phyloP scores from a whole-genome alignment of 2,113 vertebrate species.

The Myrmecophaga tridactyla region DNA sequence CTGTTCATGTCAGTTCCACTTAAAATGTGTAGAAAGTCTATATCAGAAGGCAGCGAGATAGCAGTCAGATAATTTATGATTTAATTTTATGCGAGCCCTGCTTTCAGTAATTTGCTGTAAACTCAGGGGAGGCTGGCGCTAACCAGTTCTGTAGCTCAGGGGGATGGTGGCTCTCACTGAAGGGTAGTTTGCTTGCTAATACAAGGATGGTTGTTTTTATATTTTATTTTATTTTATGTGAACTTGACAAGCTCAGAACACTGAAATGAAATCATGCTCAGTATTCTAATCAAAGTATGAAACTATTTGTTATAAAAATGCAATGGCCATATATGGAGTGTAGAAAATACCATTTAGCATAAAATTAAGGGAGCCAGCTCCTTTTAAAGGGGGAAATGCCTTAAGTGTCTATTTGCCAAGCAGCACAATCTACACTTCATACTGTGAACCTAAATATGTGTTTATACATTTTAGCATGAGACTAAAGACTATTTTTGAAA shows the following conservation, averaged over 20 bases:
- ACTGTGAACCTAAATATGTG: slow-evolving; percentile 81
- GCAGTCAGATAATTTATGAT: slow-evolving; percentile 99
- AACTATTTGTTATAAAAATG: slow-evolving; percentile 85
- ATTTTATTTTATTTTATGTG: slow-evolving; percentile 91
- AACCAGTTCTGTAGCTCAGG: slow-evolving; percentile 90
- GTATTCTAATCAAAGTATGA: slow-evolving; percentile 88
- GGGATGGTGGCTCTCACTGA: slow-evolving; percentile 87
- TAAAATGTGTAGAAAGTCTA: slow-evolving; percentile 90
- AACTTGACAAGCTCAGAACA: slow-evolving; percentile 88
- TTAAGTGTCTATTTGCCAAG: slow-evolving; percentile 80
- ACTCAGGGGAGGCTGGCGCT: slow-evolving; percentile 91
- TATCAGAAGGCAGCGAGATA: slow-evolving; percentile 94
- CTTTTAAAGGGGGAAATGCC: slow-evolving; percentile 64
- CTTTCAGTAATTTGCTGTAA: slow-evolving; percentile 99
- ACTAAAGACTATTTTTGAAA: slow-evolving; percentile 78
- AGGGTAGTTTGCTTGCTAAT: slow-evolving; percentile 92
- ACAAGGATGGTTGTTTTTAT: slow-evolving; percentile 89
- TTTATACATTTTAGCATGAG: slow-evolving; percentile 79
- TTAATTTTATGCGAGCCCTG: slow-evolving; percentile 98
- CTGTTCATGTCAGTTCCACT: slow-evolving; percentile 88
- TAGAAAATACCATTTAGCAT: slow-evolving; percentile 80
- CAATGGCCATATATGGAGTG: slow-evolving; percentile 71
- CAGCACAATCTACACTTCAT: slow-evolving; percentile 76
- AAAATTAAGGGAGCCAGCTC: slow-evolving; percentile 78
- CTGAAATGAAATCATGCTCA: slow-evolving; percentile 87